These are phyloP conservation scores for Rhinophrynus dorsalis DNA, from an alignment of 2,797 vertebrate genomes.

Conservation along the genomic window DNA sequence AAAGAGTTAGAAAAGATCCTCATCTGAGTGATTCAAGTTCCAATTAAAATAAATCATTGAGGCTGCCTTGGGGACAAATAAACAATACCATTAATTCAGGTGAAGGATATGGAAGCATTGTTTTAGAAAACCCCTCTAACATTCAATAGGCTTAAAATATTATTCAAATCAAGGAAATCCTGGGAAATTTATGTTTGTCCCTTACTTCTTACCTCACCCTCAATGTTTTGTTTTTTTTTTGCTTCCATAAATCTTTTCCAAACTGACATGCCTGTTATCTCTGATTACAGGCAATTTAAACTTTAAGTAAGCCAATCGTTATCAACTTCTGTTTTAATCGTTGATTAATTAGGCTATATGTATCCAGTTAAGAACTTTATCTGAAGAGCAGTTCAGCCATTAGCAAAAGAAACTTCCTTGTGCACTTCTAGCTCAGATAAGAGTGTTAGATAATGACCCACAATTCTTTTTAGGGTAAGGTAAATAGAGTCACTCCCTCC, in stretches of 20 bases:
- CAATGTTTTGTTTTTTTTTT: conserved; percentile 30
- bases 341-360: conserved; percentile 78
- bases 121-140: too few relatives aligned
- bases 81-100: too few relatives aligned
- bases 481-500: conserved; percentile 79
- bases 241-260: conserved; percentile 65
- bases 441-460: conserved; percentile 75
- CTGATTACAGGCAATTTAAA: conserved; percentile 74
- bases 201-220: neutral
- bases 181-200: too few relatives aligned
- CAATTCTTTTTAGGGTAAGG: conserved; percentile 73
- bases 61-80: too few relatives aligned
- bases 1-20: too few relatives aligned
- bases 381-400: conserved; percentile 76
- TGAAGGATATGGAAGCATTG: too few relatives aligned
- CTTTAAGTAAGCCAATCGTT: conserved; percentile 75
- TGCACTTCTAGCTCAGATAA: conserved; percentile 79
- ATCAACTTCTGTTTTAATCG: conserved; percentile 80
- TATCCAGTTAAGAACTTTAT: conserved; percentile 74
- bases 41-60: too few relatives aligned
- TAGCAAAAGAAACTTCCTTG: conserved; percentile 78
- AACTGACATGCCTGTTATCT: conserved; percentile 74
- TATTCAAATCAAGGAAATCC: too few relatives aligned
- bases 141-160: too few relatives aligned
- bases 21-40: too few relatives aligned